Evolutionary conservation across 2,113 vertebrate species (phyloP), one percentile per base, ranked within the genome.

Genomic region (Tachysurus vachellii): DNA sequence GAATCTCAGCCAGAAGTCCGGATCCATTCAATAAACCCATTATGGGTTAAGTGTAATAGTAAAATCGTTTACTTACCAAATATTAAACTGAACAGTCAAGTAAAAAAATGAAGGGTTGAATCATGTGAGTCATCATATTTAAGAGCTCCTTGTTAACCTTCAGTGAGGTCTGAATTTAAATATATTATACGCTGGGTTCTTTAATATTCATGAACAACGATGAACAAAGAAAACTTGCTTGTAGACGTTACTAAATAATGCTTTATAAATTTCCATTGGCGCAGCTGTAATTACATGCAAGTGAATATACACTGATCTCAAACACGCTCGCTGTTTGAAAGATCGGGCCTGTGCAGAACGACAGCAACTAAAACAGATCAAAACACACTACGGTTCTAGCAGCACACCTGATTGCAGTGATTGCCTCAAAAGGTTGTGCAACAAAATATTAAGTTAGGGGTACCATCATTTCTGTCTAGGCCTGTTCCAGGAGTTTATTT

Each of bases 201-300:
- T 82, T 81, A 44, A 82, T 82, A 75, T 53, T 83, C 50, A 83
- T 80, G 26, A 89, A 86, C 28, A 77, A 68, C 8, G 77, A 47
- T 36, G 12, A 68, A 79, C 84, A 86, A 28, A 71, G 57, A 57
- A 86, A 71, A 26, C 56, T 26, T 4, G 66, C 77, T 80, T 80
- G 36, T 56, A 62, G 50, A 84, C 31, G 56, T 71, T 84, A 59
- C 14, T 79, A 54, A 68, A 80, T 56, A 42, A 70, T 23, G 28
- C 9, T 61, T 86, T 70, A 53, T 80, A 54, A 71, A 71, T 86
- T 50, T 50, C 64, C 12, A 44, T 80, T 86, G 44, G 53, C 5
- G 14, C 76, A 73, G 47, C 54, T 86, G 21, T 53, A 83, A 89
- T 59, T 77, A 79, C 44, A 85, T 21, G 36, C 9, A 83, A 80